phyloP scores from a whole-genome alignment of 2,888 invertebrate species.

The Cephus pulcher region DNA sequence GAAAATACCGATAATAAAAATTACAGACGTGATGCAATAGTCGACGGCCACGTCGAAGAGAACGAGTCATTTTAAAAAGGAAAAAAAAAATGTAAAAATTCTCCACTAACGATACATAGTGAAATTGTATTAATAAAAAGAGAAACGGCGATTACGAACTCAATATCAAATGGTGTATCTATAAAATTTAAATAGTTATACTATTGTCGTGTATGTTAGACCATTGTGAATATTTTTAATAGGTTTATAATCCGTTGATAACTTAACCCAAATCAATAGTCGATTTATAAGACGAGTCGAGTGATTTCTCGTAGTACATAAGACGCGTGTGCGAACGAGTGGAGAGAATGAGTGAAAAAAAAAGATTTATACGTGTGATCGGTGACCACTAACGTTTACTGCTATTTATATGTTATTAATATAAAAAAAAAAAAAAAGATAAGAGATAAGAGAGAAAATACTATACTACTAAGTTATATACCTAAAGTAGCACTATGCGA shows the following conservation, averaged over 20 bases:
- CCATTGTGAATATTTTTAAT: slow-evolving; percentile 63
- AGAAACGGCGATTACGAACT: slow-evolving; percentile 23
- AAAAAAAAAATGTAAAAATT: not conserved
- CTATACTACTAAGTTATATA: slow-evolving; percentile 45
- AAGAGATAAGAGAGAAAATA: slow-evolving; percentile 27
- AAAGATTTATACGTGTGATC: slow-evolving; percentile 30
- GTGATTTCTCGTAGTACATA: slow-evolving; percentile 19
- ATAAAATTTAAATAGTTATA: slow-evolving; percentile 44
- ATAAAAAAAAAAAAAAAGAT: slow-evolving; percentile 12
- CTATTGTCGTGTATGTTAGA: slow-evolving; percentile 58
- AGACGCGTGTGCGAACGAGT: slow-evolving; percentile 26
- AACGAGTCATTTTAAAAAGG: not conserved
- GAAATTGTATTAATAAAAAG: not conserved
- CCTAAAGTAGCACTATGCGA: slow-evolving; percentile 42
- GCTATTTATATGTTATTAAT: slow-evolving; percentile 46
- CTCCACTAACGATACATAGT: not conserved
- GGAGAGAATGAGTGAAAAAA: slow-evolving; percentile 24
- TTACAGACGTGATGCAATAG: not conserved
- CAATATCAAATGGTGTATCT: slow-evolving; percentile 43
- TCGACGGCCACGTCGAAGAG: not conserved
- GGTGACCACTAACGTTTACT: slow-evolving; percentile 39
- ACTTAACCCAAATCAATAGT: slow-evolving; percentile 45
- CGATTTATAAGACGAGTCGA: slow-evolving; percentile 36
- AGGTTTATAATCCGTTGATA: slow-evolving; percentile 60
- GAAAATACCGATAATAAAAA: not conserved